A percentile compares a stretch with the other conserved stretches of the same genome.
Conservation (phyloP, 2,113 vertebrate species). For the Ascaphus truei region DNA sequence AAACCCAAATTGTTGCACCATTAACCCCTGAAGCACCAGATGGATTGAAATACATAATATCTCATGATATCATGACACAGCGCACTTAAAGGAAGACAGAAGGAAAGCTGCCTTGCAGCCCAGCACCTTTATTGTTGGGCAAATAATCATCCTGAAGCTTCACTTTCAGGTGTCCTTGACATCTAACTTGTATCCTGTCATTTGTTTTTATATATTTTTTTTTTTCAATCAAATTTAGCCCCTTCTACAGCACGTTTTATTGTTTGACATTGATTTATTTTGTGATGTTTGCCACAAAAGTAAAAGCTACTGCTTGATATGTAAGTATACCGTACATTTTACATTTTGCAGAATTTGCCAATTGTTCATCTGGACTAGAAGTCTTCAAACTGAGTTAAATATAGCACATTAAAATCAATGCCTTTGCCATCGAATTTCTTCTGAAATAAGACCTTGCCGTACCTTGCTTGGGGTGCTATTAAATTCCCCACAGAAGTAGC, state of each 20-base stretch:
- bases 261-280: slow-evolving; percentile 32
- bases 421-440: slow-evolving; percentile 47
- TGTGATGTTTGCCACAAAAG: neutral
- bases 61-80: no score
- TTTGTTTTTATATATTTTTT: slow-evolving; percentile 14
- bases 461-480: slow-evolving; percentile 58
- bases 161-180: neutral
- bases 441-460: slow-evolving; percentile 51
- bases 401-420: slow-evolving; percentile 60
- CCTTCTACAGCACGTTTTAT: slow-evolving; percentile 39
- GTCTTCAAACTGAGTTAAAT: slow-evolving; percentile 51
- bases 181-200: neutral
- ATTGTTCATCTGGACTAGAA: slow-evolving; percentile 37
- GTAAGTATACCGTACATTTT: slow-evolving; percentile 37
- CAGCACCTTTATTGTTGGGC: no score
- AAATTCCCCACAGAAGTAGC: slow-evolving; percentile 55
- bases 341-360: slow-evolving; percentile 38
- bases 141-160: neutral
- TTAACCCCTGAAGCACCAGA: no score
- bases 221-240: slow-evolving; percentile 24
- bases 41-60: no score
- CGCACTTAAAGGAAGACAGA: no score
- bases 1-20: no score
- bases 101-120: neutral
- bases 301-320: slow-evolving; percentile 48